Conservation (phyloP, 1,140 invertebrate genomes). For the Philaenus spumarius region DNA sequence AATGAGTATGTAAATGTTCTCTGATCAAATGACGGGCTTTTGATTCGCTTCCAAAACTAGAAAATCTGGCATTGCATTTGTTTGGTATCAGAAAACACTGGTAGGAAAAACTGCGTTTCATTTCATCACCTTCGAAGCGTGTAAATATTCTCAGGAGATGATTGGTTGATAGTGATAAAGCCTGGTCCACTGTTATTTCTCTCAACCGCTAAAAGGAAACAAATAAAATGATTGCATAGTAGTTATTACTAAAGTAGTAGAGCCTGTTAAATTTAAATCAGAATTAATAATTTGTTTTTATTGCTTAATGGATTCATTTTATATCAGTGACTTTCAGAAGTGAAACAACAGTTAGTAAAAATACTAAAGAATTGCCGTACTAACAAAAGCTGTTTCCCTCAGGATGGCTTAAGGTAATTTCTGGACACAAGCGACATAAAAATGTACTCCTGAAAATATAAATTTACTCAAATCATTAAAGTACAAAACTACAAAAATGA, state of each 20-base stretch:
- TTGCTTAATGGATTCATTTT: no score
- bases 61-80: conserved; percentile 44
- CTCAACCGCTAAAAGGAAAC: conserved; percentile 16
- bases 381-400: no score
- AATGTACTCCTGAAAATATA: no score
- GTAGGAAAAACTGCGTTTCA: conserved; percentile 49
- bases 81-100: conserved; percentile 44
- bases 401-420: no score
- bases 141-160: conserved; percentile 51
- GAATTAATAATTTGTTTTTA: no score
- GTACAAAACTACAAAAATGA: no score
- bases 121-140: conserved; percentile 48
- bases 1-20: conserved; percentile 45
- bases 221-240: background rate
- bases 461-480: no score
- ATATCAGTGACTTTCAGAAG: no score
- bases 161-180: conserved; percentile 45
- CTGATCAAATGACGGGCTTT: conserved; percentile 48
- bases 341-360: no score
- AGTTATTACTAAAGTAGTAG: background rate
- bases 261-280: background rate
- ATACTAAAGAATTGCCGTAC: no score
- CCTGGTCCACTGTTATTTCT: conserved; percentile 41
- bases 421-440: no score
- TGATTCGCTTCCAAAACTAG: conserved; percentile 52